Evolutionary conservation across 2,888 invertebrate species (phyloP), one percentile per base, ranked within the genome.

Genomic region (Lissonota sp.): DNA sequence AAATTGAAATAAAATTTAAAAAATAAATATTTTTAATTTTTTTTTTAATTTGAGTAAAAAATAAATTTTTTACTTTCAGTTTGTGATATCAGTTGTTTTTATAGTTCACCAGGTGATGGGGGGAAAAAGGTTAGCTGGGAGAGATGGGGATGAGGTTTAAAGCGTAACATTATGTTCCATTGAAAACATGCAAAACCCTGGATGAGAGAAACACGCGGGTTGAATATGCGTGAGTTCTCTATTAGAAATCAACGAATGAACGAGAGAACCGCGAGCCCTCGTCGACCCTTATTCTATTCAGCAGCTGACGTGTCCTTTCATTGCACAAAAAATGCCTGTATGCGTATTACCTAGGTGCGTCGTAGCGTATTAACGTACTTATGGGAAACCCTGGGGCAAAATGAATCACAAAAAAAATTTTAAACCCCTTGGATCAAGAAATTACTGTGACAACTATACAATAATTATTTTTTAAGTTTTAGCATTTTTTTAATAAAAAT

Each of bases 241-340:
- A 26, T 26, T 1, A 14, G 55, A 12, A 72, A 72, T 63, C 72
- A 72, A 46, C 57, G 42, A 63, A 26, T 12, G 14, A 46, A 63
- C 63, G 57, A 46, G 26, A 73, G 73, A 53, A 64, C 64, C 37
- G 39, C 55, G 57, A 55, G 46, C 55, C 57, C 46, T 63, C 55
- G 44, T 55, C 39, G 26, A 26, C 26, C 26, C 16, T 53, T 42
- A 39, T 64, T 55, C 63, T 7, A 58, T 57, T 63, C 76, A 55
- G 53, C 69, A 70, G 69, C 69, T 63, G 69, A 57, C 57, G 69
- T 49, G 16, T 40, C 8, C 55, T 12, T 40, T 57, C 5, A 12
- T 57, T 40, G 26, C 58, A 60, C 7, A 5, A 7, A 40, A 26
- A 26, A 26, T 26, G 26, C 26, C 1, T 26, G 26, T 26, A 26